phyloP scores from a whole-genome alignment of 2,797 vertebrate genomes.

The Taenioides sp. region DNA sequence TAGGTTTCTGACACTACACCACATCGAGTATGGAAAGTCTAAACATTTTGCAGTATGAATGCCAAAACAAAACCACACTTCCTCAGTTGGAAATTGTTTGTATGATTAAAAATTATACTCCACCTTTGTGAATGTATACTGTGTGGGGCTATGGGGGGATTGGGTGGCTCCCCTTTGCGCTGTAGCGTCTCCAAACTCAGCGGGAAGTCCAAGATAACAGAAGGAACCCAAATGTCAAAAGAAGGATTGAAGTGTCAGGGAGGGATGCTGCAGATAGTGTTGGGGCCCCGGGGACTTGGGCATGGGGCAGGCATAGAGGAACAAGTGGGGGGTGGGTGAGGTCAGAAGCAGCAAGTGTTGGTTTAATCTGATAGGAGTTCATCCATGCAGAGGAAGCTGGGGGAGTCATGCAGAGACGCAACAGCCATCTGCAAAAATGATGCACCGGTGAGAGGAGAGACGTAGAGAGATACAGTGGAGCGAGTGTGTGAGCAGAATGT shows the following conservation, averaged over 20 bases:
- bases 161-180: slow-evolving; percentile 25
- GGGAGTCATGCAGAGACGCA: slow-evolving; percentile 68
- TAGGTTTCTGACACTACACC: slow-evolving; percentile 22
- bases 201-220: slow-evolving; percentile 67
- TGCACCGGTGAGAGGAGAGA: slow-evolving; percentile 53
- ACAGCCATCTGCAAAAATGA: slow-evolving; percentile 73
- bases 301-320: slow-evolving; percentile 33
- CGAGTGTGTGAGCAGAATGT: slow-evolving; percentile 59
- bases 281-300: slow-evolving; percentile 46
- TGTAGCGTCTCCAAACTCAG: slow-evolving; percentile 62
- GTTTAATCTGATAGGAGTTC: slow-evolving; percentile 78
- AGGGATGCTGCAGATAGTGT: slow-evolving; percentile 18
- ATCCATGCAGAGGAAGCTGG: slow-evolving; percentile 72
- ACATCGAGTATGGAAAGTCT: slow-evolving; percentile 13
- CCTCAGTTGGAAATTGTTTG: slow-evolving; percentile 11
- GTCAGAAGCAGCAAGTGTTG: slow-evolving; percentile 60
- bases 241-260: slow-evolving; percentile 56
- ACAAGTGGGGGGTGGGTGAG: slow-evolving; percentile 35
- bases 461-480: slow-evolving; percentile 41
- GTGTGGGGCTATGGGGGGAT: slow-evolving; percentile 32
- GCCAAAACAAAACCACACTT: slow-evolving; percentile 14
- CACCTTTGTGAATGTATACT: slow-evolving; percentile 56
- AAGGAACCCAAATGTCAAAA: slow-evolving; percentile 69
- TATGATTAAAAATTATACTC: slow-evolving; percentile 47
- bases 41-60: slow-evolving; percentile 28